Percentiles rank a stretch among this genome's conserved stretches.
phyloP scores from a whole-genome alignment of 2,113 vertebrate genomes.

The Pteronura brasiliensis region DNA sequence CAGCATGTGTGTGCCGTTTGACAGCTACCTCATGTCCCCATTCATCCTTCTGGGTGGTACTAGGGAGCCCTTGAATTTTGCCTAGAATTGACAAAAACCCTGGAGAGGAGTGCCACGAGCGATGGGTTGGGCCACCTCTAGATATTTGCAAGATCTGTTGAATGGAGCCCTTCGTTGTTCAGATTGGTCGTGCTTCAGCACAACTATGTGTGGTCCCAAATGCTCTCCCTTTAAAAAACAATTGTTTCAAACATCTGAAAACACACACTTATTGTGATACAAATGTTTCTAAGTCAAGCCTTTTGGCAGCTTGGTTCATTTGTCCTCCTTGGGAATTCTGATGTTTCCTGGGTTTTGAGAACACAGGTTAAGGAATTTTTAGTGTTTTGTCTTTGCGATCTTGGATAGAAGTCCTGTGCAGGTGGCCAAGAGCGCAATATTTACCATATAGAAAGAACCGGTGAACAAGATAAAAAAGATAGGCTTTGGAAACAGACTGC shows the following conservation, averaged over 20 bases:
- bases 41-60: background rate
- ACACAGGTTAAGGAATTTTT: background rate
- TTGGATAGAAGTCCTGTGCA: background rate
- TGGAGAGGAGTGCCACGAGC: background rate
- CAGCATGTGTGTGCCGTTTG: background rate
- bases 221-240: background rate
- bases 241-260: background rate
- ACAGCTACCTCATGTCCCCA: background rate
- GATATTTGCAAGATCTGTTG: background rate
- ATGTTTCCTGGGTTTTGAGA: background rate
- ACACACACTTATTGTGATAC: background rate
- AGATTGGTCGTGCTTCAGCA: background rate
- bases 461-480: background rate
- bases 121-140: background rate
- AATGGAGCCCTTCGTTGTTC: accelerated
- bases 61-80: background rate
- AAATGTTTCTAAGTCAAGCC: background rate
- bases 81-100: background rate
- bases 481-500: background rate
- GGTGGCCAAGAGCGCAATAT: background rate
- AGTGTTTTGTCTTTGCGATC: background rate
- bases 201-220: background rate
- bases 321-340: background rate
- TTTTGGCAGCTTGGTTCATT: background rate
- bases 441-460: background rate